Percentiles rank a stretch among this genome's conserved stretches.
phyloP scores from a whole-genome alignment of 2,888 invertebrate genomes.

The Phania funesta region DNA sequence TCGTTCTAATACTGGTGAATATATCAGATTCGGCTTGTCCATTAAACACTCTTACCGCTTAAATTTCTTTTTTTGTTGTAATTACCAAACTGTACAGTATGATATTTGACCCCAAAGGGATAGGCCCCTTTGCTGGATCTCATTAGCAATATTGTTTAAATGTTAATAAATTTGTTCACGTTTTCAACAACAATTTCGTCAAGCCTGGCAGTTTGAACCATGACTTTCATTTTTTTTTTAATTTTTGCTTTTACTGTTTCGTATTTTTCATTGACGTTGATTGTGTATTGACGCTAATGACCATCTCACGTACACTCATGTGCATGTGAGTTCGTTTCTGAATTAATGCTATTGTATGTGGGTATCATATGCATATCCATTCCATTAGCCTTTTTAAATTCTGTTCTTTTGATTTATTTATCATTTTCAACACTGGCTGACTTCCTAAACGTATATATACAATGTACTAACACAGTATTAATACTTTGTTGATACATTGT shows the following conservation, averaged over 20 bases:
- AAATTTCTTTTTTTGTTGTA: too few relatives aligned
- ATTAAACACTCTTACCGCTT: too few relatives aligned
- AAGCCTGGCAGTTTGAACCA: slow-evolving; percentile 27
- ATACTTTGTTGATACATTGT: too few relatives aligned
- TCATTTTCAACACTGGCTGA: slow-evolving; percentile 20
- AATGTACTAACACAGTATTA: too few relatives aligned
- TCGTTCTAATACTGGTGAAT: too few relatives aligned
- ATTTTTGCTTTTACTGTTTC: slow-evolving; percentile 19
- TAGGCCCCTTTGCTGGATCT: not conserved
- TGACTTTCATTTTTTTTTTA: slow-evolving; percentile 35
- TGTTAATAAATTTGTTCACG: slow-evolving; percentile 68
- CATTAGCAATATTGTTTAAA: slow-evolving; percentile 35
- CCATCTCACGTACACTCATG: slow-evolving; percentile 1
- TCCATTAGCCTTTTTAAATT: slow-evolving; percentile 10
- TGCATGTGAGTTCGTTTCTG: not conserved
- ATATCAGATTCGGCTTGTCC: too few relatives aligned
- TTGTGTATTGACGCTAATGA: slow-evolving; percentile 50
- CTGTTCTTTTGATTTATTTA: slow-evolving; percentile 1
- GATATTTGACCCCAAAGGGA: slow-evolving; percentile 9
- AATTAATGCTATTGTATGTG: not conserved
- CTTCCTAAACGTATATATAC: too few relatives aligned
- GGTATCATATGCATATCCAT: slow-evolving; percentile 30
- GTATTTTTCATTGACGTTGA: slow-evolving; percentile 26
- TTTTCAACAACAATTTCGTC: slow-evolving; percentile 35
- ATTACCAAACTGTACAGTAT: too few relatives aligned